Base-by-base conservation (phyloP, 2,888 invertebrate species). In the Eueremaeus valkanovi region DNA sequence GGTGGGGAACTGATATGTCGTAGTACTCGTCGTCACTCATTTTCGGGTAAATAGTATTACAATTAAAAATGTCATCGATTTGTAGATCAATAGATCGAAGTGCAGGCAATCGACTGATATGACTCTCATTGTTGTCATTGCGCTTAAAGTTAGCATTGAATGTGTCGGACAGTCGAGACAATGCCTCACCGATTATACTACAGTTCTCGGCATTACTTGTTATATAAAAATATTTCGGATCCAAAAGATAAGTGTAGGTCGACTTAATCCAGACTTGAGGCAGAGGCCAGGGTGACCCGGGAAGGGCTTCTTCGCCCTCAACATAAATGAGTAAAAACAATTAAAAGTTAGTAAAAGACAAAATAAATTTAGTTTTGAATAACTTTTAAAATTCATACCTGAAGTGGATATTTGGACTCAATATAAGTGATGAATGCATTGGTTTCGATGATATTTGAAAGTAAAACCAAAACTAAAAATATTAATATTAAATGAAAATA, bases 1-100 rank as follows among this genome's bases (percentile, higher is more conserved):
- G 76, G 66, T 13, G n/a, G 40, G 29, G 33, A 31, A 79, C 75
- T 1, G 72, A 51, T n/a, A 79, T 40, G 45, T 81, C 86, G 92
- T 80, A 80, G 0, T 73, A 77, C 74, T 80, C 80, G 33, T 80
- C 78, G 3, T 78, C 78, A 16, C 51, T 75, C 27, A 77, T 78
- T 33, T 78, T 73, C 0, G 80, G 80, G 40, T 80, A 80, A 8
- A 78, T 78, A 73, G 79, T 79, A 1, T 72, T 31, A 18, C 77
- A 73, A 11, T 72, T 66, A 31, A 75, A 42, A n/a, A 73, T 63
- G 6, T 77, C 73, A 49, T 77, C 76, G 8, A 79, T 73, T n/a
- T 78, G 75, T 21, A 61, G 24, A 33, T 68, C 11, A 68, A 68
- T 68, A 21, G 68, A 40, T 33, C 21, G 40, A 18, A 45, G 13